phyloP scores from a whole-genome alignment of 2,113 vertebrate genomes.

The Callipepla squamata region DNA sequence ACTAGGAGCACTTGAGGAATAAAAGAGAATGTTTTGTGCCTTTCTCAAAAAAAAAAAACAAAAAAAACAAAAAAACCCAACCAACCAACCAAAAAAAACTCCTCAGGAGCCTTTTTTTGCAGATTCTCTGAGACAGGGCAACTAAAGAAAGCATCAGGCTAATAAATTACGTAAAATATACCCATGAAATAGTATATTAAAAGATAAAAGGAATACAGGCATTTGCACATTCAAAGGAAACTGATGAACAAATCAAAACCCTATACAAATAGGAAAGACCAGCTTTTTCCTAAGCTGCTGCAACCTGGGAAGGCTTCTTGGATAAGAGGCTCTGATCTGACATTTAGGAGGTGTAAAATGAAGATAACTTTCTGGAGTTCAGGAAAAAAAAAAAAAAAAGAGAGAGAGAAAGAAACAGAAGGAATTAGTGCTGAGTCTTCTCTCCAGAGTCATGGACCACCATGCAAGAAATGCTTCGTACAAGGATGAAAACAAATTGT shows the following conservation, averaged over 20 bases:
- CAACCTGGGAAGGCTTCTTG: background rate
- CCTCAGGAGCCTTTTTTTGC: conserved; percentile 13
- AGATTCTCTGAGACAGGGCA: background rate
- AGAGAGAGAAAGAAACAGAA: background rate
- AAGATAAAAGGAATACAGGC: background rate
- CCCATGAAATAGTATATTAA: background rate
- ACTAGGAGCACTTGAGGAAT: background rate
- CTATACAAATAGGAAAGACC: background rate
- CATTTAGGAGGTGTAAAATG: background rate
- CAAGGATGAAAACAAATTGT: background rate
- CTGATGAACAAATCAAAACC: background rate
- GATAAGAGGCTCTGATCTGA: background rate
- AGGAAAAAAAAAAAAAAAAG: background rate
- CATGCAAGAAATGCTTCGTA: background rate
- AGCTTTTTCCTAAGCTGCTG: background rate
- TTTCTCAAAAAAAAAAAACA: background rate
- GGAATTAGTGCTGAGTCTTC: background rate
- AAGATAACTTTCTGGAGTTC: background rate
- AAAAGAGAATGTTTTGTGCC: background rate
- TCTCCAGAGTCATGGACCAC: background rate
- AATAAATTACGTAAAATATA: conserved; percentile 26
- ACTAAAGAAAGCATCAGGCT: conserved; percentile 21
- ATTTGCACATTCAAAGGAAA: background rate
- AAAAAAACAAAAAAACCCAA: background rate
- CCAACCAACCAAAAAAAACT: conserved; percentile 36